phyloP scores from a whole-genome alignment of 2,888 invertebrate species.

The Allophyes oxyacanthae region DNA sequence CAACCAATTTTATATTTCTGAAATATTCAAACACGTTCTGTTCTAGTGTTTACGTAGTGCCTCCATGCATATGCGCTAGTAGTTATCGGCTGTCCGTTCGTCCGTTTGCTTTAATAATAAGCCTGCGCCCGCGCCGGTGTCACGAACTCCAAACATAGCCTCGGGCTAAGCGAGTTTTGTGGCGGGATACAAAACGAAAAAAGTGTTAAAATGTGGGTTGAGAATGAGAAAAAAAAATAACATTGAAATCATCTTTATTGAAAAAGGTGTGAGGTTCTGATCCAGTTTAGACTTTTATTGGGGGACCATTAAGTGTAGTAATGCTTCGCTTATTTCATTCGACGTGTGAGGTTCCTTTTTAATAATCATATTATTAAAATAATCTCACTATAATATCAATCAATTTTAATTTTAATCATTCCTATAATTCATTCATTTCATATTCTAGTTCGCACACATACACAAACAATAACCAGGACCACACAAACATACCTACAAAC shows the following conservation, averaged over 20 bases:
- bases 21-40: conserved; percentile 55
- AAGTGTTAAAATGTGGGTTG: conserved; percentile 66
- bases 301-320: conserved; percentile 7
- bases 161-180: conserved; percentile 65
- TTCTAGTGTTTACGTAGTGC: conserved; percentile 83
- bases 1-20: conserved; percentile 35
- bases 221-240: conserved; percentile 44
- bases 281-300: conserved; percentile 38
- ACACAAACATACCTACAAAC: no score
- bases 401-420: no score
- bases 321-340: conserved; percentile 10
- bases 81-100: conserved; percentile 83
- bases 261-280: conserved; percentile 52
- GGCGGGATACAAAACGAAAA: conserved; percentile 67
- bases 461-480: no score
- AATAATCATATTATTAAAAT: not conserved
- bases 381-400: no score
- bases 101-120: conserved; percentile 87
- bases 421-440: no score
- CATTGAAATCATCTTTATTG: conserved; percentile 53
- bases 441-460: no score
- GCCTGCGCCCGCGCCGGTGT: conserved; percentile 78
- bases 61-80: conserved; percentile 83
- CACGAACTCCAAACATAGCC: conserved; percentile 85
- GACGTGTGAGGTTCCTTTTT: conserved; percentile 3